A percentile compares a stretch with the other conserved stretches of the same genome.
These are phyloP conservation scores for Eudyptes chrysolophus DNA, from an alignment of 2,113 vertebrate species.

Conservation along the genomic window DNA sequence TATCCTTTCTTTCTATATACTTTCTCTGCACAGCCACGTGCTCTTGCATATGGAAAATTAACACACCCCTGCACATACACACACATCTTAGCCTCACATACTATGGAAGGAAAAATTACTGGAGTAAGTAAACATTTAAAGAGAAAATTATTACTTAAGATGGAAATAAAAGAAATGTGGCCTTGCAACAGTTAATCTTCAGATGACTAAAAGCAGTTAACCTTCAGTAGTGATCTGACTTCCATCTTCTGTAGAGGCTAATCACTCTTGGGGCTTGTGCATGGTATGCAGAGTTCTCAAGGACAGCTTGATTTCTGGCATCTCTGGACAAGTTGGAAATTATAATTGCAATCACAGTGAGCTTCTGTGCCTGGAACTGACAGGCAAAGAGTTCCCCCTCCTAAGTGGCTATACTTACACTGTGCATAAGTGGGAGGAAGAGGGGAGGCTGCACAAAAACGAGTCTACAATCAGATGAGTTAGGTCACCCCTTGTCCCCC, in stretches of 20 bases:
- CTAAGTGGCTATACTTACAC: neutral
- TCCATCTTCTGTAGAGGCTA: neutral
- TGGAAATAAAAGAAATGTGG: neutral
- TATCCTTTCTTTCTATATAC: neutral
- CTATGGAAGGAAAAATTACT: neutral
- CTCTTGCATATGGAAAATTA: neutral
- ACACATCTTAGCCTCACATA: neutral
- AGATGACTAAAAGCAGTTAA: neutral
- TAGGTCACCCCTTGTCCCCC: neutral
- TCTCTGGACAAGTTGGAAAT: constrained; percentile 16
- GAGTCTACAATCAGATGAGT: neutral
- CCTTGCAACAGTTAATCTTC: constrained; percentile 5
- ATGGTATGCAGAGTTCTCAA: neutral
- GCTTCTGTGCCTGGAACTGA: neutral
- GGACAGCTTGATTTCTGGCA: constrained; percentile 31
- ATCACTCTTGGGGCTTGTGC: neutral
- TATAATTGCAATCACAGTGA: neutral
- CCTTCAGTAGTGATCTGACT: constrained; percentile 20
- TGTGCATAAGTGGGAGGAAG: neutral
- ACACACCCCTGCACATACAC: neutral
- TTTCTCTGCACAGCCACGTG: neutral
- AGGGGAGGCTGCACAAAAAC: neutral
- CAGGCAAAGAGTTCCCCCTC: neutral
- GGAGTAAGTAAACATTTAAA: neutral
- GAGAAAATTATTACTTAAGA: neutral